Conservation (phyloP, 2,113 vertebrate species). For the Tangachromis dhanisi region DNA sequence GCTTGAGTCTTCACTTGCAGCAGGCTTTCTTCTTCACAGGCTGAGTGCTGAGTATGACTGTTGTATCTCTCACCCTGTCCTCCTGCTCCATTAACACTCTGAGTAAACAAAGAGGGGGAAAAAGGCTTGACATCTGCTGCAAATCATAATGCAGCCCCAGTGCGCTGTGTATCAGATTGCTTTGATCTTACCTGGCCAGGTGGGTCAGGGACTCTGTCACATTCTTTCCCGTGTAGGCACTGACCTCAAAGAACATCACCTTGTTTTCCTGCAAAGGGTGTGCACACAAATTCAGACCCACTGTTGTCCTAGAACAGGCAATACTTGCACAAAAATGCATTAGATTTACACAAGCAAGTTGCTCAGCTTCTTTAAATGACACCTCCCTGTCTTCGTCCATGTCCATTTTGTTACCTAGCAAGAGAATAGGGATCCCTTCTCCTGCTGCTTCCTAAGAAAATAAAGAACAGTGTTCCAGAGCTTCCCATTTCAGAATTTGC, state of each 20-base stretch:
- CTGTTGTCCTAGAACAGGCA: background rate
- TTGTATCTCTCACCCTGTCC: constrained; percentile 79
- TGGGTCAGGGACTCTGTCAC: constrained; percentile 77
- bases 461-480: background rate
- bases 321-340: background rate
- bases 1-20: constrained; percentile 67
- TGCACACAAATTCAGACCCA: background rate
- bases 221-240: constrained; percentile 81
- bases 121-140: background rate
- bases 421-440: constrained; percentile 77
- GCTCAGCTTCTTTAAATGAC: constrained; percentile 74
- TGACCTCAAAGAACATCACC: constrained; percentile 89
- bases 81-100: constrained; percentile 86
- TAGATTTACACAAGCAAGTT: constrained; percentile 77
- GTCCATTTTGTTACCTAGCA: constrained; percentile 90
- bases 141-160: background rate
- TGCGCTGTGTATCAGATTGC: background rate
- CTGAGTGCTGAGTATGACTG: constrained; percentile 65
- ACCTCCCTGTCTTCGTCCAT: constrained; percentile 80
- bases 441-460: constrained; percentile 77
- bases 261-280: constrained; percentile 71
- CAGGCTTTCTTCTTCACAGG: constrained; percentile 78
- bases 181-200: constrained; percentile 78
- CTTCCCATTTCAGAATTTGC: background rate
- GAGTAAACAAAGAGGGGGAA: background rate